Evolutionary conservation across 1,140 invertebrate species (phyloP).

Genomic region (Nasonia vitripennis): DNA sequence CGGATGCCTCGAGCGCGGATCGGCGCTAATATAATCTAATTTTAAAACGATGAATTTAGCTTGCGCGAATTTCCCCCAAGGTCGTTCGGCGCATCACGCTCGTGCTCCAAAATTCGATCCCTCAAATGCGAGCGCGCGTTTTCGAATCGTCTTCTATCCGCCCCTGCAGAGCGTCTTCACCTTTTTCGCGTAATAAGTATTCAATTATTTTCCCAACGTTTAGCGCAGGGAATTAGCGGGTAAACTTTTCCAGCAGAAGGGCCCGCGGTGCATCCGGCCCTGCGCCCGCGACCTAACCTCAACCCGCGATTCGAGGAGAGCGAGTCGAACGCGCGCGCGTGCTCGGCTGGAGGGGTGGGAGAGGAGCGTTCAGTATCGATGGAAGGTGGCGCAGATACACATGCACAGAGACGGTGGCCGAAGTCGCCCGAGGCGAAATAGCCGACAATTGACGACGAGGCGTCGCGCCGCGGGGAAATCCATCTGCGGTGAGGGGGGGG

Average conservation of each 20-base stretch:
- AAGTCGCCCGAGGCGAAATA: conserved; percentile 65
- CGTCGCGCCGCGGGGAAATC: conserved; percentile 55
- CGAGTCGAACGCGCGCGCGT: conserved; percentile 32
- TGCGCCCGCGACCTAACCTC: conserved; percentile 35
- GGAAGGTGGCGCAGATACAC: conserved; percentile 54
- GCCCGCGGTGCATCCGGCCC: not conserved
- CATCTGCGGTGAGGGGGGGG: not conserved
- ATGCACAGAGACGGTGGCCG: conserved; percentile 53
- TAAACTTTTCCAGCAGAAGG: conserved; percentile 1
- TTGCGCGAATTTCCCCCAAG: not conserved
- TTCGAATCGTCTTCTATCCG: not conserved
- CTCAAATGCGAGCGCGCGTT: conserved; percentile 2
- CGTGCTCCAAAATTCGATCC: not conserved
- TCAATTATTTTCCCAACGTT: no score
- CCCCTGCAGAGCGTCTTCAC: no score
- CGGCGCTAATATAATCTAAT: not conserved
- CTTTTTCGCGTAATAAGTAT: no score
- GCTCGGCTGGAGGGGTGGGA: conserved; percentile 43
- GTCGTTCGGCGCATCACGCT: not conserved
- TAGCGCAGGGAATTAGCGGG: no score
- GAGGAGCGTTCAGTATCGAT: conserved; percentile 58
- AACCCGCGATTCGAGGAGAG: conserved; percentile 45
- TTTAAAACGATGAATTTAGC: not conserved
- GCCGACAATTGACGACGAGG: conserved; percentile 68
- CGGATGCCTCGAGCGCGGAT: no score